Base-by-base conservation (phyloP, 2,888 invertebrate genomes). In the Myopa testacea region DNA sequence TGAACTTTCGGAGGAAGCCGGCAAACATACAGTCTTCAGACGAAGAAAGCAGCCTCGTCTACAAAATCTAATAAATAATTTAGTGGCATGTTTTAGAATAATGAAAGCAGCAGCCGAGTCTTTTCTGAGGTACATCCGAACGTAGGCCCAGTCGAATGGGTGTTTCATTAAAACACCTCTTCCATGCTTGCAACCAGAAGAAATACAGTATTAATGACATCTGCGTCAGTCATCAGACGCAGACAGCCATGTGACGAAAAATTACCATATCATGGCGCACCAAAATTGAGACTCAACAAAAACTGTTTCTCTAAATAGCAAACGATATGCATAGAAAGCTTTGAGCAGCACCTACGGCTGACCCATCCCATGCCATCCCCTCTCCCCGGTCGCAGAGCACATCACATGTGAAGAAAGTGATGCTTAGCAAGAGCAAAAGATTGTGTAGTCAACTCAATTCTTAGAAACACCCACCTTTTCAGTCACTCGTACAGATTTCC, bases 391-490 rank as follows among this genome's bases (percentile, higher is more conserved):
- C 37, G 34, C 12, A 5, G 4, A 19, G 63, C 34, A 63, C 16
- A 38, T 63, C 65, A 14, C 37, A 38, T 38, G 65, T 34, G 65
- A 65, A 14, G 37, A 37, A 38, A 65, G 65, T 65, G 62, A 63
- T 65, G 8, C 37, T 65, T 6, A 63, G n/a, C 58, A 12, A n/a
- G 26, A 34, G 19, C 34, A 63, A 63, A 63, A 63, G 1, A 12
- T 55, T 55, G 55, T 55, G 6, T n/a, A 50, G 55, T 12, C 55
- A 55, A 55, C 55, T 55, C 55, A 16, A 14, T 55, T 55, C 55
- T 55, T 16, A 6, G 63, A 63, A 63, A 63, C 50, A 26, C 63
- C 38, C 62, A 63, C 63, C 19, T 37, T 52, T 52, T n/a, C 70
- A 71, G 55, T 37, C 37, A 58, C 55, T 7, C 34, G 37, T 55